A percentile compares a stretch with the other conserved stretches of the same genome.
Conservation (phyloP, 2,797 vertebrate species). For the Coendou prehensilis region DNA sequence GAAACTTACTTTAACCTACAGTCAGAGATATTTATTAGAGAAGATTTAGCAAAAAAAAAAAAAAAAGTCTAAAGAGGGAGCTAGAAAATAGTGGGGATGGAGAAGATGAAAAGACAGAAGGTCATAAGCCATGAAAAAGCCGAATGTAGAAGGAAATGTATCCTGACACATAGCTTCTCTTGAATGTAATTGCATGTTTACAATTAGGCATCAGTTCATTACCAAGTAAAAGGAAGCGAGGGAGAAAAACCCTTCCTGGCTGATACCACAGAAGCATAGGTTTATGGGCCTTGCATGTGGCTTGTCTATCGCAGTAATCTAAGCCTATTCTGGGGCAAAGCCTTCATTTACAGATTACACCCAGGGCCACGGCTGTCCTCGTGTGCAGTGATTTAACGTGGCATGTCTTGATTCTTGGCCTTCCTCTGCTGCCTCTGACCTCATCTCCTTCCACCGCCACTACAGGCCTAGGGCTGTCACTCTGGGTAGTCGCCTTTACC, state of each 20-base stretch:
- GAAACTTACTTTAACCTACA: neutral
- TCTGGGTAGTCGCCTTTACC: no score
- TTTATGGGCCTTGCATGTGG: neutral
- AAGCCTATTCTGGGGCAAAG: neutral
- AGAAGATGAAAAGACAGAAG: neutral
- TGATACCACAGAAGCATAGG: neutral
- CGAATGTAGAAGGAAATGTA: neutral
- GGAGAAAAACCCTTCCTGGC: neutral
- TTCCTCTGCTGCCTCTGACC: neutral
- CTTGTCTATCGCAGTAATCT: neutral
- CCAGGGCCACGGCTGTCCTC: neutral
- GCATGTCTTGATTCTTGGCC: neutral
- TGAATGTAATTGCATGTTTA: neutral
- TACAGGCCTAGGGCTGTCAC: rapidly evolving
- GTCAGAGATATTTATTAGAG: neutral
- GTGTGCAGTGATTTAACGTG: neutral
- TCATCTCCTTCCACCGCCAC: neutral
- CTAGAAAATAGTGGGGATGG: no score
- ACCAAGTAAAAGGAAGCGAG: neutral
- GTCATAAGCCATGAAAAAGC: no score
- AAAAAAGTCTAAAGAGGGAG: neutral
- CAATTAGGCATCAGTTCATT: neutral
- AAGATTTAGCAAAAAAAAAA: neutral
- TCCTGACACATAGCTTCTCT: neutral
- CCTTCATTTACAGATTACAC: neutral